Percentiles rank a stretch among this genome's conserved stretches.
These are phyloP conservation scores for Phrynosoma platyrhinos DNA, from an alignment of 2,113 vertebrate genomes.

Conservation along the genomic window DNA sequence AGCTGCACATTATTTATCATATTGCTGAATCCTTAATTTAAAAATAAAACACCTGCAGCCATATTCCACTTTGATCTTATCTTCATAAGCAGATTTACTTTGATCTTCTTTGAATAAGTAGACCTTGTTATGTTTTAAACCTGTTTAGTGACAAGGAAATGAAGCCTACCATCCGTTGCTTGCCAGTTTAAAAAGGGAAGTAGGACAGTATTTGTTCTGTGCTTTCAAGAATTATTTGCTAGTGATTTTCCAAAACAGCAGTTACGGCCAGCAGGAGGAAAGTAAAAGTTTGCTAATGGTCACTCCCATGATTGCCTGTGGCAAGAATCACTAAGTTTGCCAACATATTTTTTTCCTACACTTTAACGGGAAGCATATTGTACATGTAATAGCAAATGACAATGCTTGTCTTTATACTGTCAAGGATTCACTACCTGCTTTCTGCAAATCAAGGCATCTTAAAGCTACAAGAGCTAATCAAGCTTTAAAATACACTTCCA, in stretches of 20 bases:
- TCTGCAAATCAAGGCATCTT: not conserved
- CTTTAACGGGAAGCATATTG: too few species aligned
- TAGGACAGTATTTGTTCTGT: not conserved
- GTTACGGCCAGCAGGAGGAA: not conserved
- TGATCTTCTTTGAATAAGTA: slow-evolving; percentile 1
- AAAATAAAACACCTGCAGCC: slow-evolving; percentile 36
- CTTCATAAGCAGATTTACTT: slow-evolving; percentile 15
- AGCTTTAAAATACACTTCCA: too few species aligned
- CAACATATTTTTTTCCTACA: not conserved
- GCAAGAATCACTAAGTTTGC: not conserved
- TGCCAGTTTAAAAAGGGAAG: slow-evolving; percentile 4
- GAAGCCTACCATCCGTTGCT: not conserved
- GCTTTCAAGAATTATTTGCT: not conserved
- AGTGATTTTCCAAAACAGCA: not conserved
- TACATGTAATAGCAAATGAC: not conserved
- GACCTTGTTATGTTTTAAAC: not conserved
- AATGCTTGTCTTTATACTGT: not conserved
- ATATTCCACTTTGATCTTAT: slow-evolving; percentile 22
- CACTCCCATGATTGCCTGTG: too few species aligned
- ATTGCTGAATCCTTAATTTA: slow-evolving; percentile 17
- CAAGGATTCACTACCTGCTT: not conserved
- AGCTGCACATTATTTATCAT: not conserved
- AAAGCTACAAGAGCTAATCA: not conserved
- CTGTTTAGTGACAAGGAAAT: not conserved
- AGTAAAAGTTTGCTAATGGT: not conserved